Base-by-base conservation (phyloP, 2,888 invertebrate species). In the Yponomeuta evonymella region DNA sequence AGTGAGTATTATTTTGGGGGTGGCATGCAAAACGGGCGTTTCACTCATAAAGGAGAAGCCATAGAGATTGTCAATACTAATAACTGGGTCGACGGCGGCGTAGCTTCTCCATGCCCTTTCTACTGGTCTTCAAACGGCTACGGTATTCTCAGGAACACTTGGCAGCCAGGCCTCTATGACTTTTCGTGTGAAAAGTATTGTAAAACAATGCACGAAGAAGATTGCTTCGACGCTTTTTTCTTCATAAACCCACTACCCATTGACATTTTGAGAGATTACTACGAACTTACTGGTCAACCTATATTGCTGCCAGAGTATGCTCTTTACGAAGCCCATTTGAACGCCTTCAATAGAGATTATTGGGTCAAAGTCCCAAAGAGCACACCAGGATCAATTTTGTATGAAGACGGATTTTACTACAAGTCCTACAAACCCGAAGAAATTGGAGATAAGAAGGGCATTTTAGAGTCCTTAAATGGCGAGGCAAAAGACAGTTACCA, bases 1-100 rank as follows among this genome's bases (percentile, higher is more conserved):
- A 79, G 87, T 62, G 91, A 92, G 74, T 83, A 83, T 77, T 92
- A 83, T 76, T 92, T 85, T 72, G 91, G 91, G 33, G 91, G 91
- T 36, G 91, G 91, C 48, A 91, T 90, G 90, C 91, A 91, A 74
- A 91, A 91, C 74, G 91, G 91, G 4, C 82, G 87, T 75, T 92
- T 90, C 72, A 81, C 84, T 29, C 91, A 91, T 73, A 91, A 91
- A 80, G 86, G 86, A 51, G 77, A 87, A 78, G 72, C 77, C 12
- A 90, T 91, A 74, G 71, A 82, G 29, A 89, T 92, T 70, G 76
- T 80, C 2, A 91, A 91, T 72, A 84, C 84, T 4, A 90, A 90
- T 73, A 81, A 83, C 70, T 91, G 91, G 90, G 75, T 76, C 5
- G 87, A 89, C 72, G 88, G 87, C 10, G 90, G 87, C 1, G 89